Conservation (phyloP, 1,140 invertebrate genomes). For the Lordiphosa mommai region DNA sequence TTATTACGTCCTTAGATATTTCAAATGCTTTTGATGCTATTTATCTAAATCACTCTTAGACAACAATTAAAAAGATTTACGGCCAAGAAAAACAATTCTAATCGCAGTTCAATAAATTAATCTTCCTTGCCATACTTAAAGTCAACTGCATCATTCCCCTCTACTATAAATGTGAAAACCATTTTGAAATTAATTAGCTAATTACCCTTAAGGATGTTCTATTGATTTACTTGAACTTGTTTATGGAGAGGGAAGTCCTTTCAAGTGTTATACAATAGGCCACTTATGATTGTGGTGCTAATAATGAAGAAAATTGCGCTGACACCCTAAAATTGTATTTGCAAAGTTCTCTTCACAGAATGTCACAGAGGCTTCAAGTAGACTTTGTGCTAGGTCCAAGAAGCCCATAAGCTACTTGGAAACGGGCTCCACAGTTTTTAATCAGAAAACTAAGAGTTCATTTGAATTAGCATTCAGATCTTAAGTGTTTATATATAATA, state of each 20-base stretch:
- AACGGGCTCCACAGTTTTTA: background rate
- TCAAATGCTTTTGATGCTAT: conserved; percentile 59
- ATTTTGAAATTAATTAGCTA: conserved; percentile 72
- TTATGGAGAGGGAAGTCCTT: background rate
- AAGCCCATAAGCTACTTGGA: conserved; percentile 1
- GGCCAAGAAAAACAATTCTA: conserved; percentile 27
- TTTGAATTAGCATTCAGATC: too few relatives aligned
- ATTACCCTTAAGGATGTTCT: conserved; percentile 51
- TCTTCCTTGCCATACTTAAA: conserved; percentile 25
- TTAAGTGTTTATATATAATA: too few relatives aligned
- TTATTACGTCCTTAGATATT: conserved; percentile 41
- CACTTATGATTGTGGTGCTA: background rate
- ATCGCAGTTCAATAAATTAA: conserved; percentile 69
- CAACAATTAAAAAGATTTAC: conserved; percentile 75
- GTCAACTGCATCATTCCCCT: background rate
- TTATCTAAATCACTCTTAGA: conserved; percentile 57
- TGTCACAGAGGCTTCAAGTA: too few relatives aligned
- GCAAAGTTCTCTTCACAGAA: too few relatives aligned
- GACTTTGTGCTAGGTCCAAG: background rate
- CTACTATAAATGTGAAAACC: conserved; percentile 8
- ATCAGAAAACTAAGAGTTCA: background rate
- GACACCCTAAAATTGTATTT: background rate
- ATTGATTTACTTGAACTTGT: conserved; percentile 47
- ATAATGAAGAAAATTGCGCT: background rate
- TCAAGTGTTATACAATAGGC: conserved; percentile 6